Percentiles rank a stretch among this genome's conserved stretches.
phyloP scores from a whole-genome alignment of 2,888 invertebrate genomes.

The Biston stratarius region DNA sequence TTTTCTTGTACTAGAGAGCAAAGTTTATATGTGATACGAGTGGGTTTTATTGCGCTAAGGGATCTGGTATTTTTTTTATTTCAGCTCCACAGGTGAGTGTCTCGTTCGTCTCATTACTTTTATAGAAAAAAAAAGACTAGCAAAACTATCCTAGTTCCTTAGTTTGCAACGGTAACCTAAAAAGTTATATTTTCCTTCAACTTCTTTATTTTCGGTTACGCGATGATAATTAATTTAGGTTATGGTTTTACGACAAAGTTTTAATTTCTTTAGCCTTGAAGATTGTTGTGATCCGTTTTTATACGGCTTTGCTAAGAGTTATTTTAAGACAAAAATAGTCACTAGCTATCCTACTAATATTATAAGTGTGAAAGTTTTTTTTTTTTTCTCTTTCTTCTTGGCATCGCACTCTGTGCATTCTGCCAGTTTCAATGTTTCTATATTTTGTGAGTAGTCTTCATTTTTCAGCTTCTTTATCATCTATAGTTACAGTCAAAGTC shows the following conservation, averaged over 20 bases:
- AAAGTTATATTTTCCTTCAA: neutral
- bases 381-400: no score
- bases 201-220: neutral
- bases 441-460: no score
- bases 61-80: neutral
- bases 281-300: neutral
- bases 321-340: neutral
- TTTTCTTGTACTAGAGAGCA: neutral
- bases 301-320: neutral
- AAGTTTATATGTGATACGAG: neutral
- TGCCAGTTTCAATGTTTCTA: no score
- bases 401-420: no score
- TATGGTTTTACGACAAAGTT: neutral
- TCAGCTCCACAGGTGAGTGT: neutral
- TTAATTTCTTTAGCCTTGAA: conserved; percentile 8
- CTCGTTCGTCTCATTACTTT: no score
- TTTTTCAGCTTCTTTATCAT: no score
- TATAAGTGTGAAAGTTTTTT: neutral
- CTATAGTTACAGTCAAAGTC: no score
- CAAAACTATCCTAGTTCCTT: neutral
- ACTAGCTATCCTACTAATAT: neutral
- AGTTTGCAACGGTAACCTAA: neutral
- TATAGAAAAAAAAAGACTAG: no score
- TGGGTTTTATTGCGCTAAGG: neutral
- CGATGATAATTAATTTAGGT: neutral